Conservation (phyloP, 2,797 vertebrate species). For the Acanthurus tractus region DNA sequence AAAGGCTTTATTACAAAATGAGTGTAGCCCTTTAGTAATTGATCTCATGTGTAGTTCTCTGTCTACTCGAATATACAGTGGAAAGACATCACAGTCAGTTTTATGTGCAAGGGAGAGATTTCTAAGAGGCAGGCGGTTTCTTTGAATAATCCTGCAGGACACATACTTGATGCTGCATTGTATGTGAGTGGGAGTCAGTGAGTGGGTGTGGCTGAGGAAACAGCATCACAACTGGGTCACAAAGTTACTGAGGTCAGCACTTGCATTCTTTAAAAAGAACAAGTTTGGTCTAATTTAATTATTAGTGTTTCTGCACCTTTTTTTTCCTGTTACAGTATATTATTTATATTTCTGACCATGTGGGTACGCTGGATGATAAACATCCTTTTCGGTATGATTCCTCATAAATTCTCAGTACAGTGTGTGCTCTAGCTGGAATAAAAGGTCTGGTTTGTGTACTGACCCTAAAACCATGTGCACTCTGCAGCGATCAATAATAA, state of each 20-base stretch:
- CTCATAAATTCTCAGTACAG: neutral
- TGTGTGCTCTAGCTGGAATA: conserved; percentile 17
- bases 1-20: conserved; percentile 5
- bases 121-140: neutral
- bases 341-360: neutral
- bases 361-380: neutral
- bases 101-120: neutral
- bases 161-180: neutral
- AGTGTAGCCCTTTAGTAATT: neutral
- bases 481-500: conserved; percentile 16
- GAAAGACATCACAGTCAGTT: neutral
- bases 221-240: neutral
- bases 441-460: conserved; percentile 13
- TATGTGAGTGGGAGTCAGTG: conserved; percentile 18
- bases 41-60: conserved; percentile 1
- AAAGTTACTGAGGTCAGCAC: conserved; percentile 7
- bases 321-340: neutral
- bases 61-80: neutral
- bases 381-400: neutral
- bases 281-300: neutral
- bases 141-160: neutral
- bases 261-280: neutral
- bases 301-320: neutral
- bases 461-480: neutral
- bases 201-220: conserved; percentile 17